These are phyloP conservation scores for Papilio xuthus DNA, from an alignment of 1,140 invertebrate species.

Conservation along the genomic window DNA sequence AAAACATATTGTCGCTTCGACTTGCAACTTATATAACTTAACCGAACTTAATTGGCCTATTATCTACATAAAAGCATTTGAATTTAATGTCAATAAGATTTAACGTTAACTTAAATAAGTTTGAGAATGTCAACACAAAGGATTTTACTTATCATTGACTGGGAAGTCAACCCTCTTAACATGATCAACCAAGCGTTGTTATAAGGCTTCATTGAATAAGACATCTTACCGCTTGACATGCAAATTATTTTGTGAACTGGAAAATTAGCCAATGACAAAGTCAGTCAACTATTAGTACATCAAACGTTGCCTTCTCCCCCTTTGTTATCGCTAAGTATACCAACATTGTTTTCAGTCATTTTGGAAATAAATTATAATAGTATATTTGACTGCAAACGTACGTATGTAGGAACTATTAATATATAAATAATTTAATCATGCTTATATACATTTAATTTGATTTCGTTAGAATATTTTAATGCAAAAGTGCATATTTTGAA, in stretches of 20 bases:
- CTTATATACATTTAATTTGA: not conserved
- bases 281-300: not conserved
- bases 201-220: conserved; percentile 9
- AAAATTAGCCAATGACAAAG: not conserved
- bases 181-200: not conserved
- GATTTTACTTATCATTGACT: not conserved
- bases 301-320: not conserved
- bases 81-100: not conserved
- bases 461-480: too few species aligned
- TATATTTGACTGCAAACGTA: too few species aligned
- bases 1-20: too few species aligned
- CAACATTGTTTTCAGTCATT: not conserved
- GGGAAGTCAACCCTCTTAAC: not conserved
- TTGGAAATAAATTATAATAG: too few species aligned
- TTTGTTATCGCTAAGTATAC: not conserved
- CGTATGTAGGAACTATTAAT: not conserved
- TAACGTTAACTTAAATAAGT: not conserved
- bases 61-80: not conserved
- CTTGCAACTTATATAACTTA: too few species aligned
- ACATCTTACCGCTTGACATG: not conserved
- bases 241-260: not conserved
- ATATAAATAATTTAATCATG: not conserved
- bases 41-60: too few species aligned
- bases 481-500: too few species aligned
- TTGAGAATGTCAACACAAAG: not conserved